Percentiles rank a stretch among this genome's conserved stretches.
phyloP scores from a whole-genome alignment of 2,888 invertebrate genomes.

The Athetis lepigone region DNA sequence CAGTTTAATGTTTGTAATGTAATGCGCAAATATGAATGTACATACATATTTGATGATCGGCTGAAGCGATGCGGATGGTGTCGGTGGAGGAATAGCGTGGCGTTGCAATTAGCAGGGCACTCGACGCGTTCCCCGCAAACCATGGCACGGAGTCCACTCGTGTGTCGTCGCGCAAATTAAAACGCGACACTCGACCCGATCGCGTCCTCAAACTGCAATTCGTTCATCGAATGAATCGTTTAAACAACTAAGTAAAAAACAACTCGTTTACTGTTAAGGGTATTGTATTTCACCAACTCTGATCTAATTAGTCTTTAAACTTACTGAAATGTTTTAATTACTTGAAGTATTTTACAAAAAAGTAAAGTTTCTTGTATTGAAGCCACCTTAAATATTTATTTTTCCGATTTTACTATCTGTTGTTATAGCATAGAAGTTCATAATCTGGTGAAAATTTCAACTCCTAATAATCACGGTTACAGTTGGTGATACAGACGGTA shows the following conservation, averaged over 20 bases:
- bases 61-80: conserved; percentile 71
- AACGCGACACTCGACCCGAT: conserved; percentile 87
- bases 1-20: conserved; percentile 45
- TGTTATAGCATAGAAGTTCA: too few relatives aligned
- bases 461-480: too few relatives aligned
- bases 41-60: conserved; percentile 71
- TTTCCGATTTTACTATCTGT: too few relatives aligned
- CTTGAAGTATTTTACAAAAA: neutral
- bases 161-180: conserved; percentile 90
- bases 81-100: conserved; percentile 76
- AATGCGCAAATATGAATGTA: conserved; percentile 66
- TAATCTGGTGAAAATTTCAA: too few relatives aligned
- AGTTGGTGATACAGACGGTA: too few relatives aligned
- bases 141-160: conserved; percentile 84
- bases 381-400: too few relatives aligned
- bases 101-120: conserved; percentile 89
- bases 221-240: conserved; percentile 80
- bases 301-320: conserved; percentile 30
- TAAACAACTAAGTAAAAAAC: conserved; percentile 66
- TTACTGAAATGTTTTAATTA: neutral
- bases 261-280: conserved; percentile 37
- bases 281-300: conserved; percentile 44
- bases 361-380: too few relatives aligned
- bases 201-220: conserved; percentile 82
- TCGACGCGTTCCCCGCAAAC: conserved; percentile 83